Conservation (phyloP, 2,888 invertebrate genomes). For the Cantharis rustica region DNA sequence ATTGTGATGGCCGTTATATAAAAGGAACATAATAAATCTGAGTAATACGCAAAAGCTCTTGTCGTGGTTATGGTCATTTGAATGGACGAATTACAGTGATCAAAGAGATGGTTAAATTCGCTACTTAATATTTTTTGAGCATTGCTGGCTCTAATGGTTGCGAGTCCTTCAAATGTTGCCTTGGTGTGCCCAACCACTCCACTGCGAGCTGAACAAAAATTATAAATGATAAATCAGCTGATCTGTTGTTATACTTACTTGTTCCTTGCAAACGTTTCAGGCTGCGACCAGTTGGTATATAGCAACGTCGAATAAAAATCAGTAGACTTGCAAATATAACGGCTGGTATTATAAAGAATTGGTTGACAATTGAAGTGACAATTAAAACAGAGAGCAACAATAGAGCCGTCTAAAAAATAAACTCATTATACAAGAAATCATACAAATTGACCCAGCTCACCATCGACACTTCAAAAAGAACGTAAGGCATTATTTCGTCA, state of each 20-base stretch:
- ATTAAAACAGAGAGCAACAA: slow-evolving; percentile 55
- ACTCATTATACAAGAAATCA: too few relatives aligned
- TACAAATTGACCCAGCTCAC: slow-evolving; percentile 7
- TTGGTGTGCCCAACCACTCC: slow-evolving; percentile 51
- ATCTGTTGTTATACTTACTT: slow-evolving; percentile 55
- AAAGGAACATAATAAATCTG: neutral
- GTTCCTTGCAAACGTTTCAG: slow-evolving; percentile 72
- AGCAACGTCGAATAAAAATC: slow-evolving; percentile 65
- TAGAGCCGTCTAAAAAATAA: neutral
- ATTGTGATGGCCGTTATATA: neutral
- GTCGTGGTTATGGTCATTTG: slow-evolving; percentile 44
- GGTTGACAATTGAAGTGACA: slow-evolving; percentile 71
- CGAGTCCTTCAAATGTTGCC: slow-evolving; percentile 50
- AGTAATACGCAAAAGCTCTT: slow-evolving; percentile 30
- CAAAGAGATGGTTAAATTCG: slow-evolving; percentile 50
- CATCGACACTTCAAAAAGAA: slow-evolving; percentile 29
- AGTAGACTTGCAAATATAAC: slow-evolving; percentile 66
- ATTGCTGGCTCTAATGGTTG: slow-evolving; percentile 47
- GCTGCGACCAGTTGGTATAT: slow-evolving; percentile 75
- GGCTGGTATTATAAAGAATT: slow-evolving; percentile 68
- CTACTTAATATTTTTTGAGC: slow-evolving; percentile 43
- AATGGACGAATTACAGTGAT: slow-evolving; percentile 46
- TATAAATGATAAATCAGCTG: neutral
- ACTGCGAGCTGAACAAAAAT: slow-evolving; percentile 46
- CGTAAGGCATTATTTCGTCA: slow-evolving; percentile 36